Evolutionary conservation across 2,113 vertebrate genomes (phyloP).

Genomic region (Sminthopsis crassicaudata): DNA sequence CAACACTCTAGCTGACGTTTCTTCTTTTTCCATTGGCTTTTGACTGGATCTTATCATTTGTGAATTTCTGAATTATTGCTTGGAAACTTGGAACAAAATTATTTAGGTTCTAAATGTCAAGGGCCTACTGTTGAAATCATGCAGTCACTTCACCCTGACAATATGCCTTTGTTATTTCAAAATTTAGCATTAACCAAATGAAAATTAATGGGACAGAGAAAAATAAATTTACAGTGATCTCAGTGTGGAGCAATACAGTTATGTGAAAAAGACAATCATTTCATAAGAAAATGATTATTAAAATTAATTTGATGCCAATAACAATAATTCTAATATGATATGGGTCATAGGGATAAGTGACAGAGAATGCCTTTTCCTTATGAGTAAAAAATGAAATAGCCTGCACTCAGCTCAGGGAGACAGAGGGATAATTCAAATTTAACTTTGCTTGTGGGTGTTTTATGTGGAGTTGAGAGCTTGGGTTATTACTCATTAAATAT

Average conservation of each 20-base stretch:
- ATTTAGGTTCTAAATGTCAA: background rate
- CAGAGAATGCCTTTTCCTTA: background rate
- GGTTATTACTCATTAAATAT: background rate
- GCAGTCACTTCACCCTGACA: background rate
- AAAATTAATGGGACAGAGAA: background rate
- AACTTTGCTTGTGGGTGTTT: background rate
- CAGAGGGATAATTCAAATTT: background rate
- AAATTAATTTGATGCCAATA: background rate
- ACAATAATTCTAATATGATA: background rate
- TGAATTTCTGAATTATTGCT: background rate
- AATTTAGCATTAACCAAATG: background rate
- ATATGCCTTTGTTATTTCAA: background rate
- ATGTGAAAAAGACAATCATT: background rate
- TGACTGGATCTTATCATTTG: background rate
- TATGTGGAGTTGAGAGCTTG: background rate
- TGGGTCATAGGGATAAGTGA: background rate
- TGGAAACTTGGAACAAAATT: background rate
- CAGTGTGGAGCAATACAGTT: background rate
- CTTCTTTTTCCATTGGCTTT: background rate
- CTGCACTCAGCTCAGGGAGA: background rate
- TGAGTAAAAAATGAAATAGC: background rate
- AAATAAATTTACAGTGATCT: background rate
- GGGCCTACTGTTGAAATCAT: background rate
- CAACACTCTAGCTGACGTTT: background rate
- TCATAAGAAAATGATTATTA: background rate